Evolutionary conservation across 2,888 invertebrate genomes (phyloP).

Genomic region (Lasioglossum leucozonium): DNA sequence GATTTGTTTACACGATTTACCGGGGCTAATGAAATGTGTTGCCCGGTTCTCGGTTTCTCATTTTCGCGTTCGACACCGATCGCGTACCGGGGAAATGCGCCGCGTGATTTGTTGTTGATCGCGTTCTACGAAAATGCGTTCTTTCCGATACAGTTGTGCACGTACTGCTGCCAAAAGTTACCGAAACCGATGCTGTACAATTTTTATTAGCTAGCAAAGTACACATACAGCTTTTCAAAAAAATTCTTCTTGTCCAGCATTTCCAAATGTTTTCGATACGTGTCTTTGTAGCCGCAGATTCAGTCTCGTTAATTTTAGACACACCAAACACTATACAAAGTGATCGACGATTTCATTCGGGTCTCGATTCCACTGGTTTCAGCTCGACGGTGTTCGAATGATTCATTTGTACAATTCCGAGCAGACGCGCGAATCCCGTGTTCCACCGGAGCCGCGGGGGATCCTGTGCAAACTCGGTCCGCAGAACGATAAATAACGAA

Average conservation of each 20-base stretch:
- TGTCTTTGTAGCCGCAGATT: no score
- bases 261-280: no score
- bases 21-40: slow-evolving; percentile 20
- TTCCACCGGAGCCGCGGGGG: neutral
- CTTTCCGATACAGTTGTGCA: neutral
- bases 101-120: neutral
- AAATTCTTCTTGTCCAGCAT: no score
- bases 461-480: neutral
- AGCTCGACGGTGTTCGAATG: neutral
- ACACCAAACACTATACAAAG: neutral
- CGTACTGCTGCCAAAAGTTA: neutral
- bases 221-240: no score
- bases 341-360: neutral
- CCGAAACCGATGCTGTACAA: neutral
- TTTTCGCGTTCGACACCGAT: neutral
- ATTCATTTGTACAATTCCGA: slow-evolving; percentile 3
- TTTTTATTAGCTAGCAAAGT: no score
- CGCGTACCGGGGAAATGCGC: neutral
- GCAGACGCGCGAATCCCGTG: neutral
- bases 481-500: slow-evolving; percentile 31
- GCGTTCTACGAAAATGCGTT: neutral
- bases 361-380: neutral
- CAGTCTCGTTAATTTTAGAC: neutral
- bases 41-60: slow-evolving; percentile 9
- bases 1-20: slow-evolving; percentile 37